phyloP scores from a whole-genome alignment of 2,113 vertebrate species.

The Oryzias celebensis region DNA sequence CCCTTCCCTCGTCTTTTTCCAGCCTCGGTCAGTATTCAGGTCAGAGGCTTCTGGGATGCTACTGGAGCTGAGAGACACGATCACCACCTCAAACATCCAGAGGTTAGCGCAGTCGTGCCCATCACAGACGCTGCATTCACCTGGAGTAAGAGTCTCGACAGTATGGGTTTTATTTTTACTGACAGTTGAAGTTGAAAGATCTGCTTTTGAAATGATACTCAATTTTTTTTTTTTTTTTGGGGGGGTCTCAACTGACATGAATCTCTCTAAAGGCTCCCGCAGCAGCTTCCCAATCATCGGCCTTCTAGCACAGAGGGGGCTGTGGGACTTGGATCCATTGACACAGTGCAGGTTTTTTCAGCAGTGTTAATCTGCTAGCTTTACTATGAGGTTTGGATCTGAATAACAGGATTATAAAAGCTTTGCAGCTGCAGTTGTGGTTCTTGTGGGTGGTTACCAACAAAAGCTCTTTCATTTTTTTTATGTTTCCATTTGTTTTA shows the following conservation, averaged over 20 bases:
- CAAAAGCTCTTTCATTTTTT: constrained; percentile 12
- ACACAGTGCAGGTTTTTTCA: constrained; percentile 57
- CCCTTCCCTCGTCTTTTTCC: neutral
- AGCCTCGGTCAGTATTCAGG: constrained; percentile 10
- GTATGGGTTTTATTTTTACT: neutral
- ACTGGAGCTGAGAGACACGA: constrained; percentile 9
- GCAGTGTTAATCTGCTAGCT: constrained; percentile 57
- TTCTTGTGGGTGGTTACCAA: constrained; percentile 32
- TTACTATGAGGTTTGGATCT: constrained; percentile 48
- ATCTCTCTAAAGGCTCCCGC: neutral
- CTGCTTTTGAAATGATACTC: constrained; percentile 7
- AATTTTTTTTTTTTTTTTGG: neutral
- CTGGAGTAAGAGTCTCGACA: constrained; percentile 14
- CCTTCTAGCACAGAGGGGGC: constrained; percentile 34
- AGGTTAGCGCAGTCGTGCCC: constrained; percentile 9
- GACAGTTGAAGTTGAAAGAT: constrained; percentile 6
- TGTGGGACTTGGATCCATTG: constrained; percentile 52
- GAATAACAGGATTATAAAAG: constrained; percentile 64
- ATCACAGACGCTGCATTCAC: constrained; percentile 3
- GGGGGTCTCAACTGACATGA: constrained; percentile 6
- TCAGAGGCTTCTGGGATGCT: constrained; percentile 12
- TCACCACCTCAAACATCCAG: constrained; percentile 25
- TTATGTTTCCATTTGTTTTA: constrained; percentile 4
- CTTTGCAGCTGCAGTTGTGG: constrained; percentile 36
- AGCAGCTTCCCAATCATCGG: constrained; percentile 19